Conservation (phyloP, 2,113 vertebrate genomes). For the Sus scrofa region DNA sequence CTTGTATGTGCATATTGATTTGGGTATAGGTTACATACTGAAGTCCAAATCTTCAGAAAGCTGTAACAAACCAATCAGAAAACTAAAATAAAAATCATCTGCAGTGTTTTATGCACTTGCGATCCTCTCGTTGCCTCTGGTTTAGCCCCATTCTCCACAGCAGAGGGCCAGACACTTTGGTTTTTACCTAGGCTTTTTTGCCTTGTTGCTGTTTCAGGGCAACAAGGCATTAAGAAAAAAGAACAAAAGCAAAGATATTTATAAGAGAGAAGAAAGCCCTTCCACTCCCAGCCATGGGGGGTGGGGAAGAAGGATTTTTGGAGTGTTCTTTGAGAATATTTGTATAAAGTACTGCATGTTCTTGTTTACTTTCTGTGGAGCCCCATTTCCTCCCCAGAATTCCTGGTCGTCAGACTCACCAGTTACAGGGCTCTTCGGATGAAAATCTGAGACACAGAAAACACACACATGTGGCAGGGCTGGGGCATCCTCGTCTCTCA, state of each 20-base stretch:
- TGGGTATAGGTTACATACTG: neutral
- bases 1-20: too few relatives aligned
- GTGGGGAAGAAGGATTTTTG: neutral
- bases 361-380: slow-evolving; percentile 64
- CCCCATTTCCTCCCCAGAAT: slow-evolving; percentile 47
- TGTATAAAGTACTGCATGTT: slow-evolving; percentile 61
- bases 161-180: rapidly evolving
- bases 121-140: neutral
- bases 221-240: neutral
- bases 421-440: neutral
- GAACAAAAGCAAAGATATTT: neutral
- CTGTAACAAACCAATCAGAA: neutral
- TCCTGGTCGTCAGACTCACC: slow-evolving; percentile 42
- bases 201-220: neutral
- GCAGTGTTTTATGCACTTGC: neutral
- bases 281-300: neutral
- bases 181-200: neutral
- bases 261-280: neutral
- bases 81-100: slow-evolving; percentile 8
- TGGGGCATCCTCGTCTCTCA: rapidly evolving
- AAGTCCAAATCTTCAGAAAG: neutral
- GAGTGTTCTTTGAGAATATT: neutral
- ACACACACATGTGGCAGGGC: rapidly evolving
- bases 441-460: neutral
- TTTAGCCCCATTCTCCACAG: neutral